Conservation (phyloP, 2,113 vertebrate genomes). For the mouse (Mus musculus) region DNA sequence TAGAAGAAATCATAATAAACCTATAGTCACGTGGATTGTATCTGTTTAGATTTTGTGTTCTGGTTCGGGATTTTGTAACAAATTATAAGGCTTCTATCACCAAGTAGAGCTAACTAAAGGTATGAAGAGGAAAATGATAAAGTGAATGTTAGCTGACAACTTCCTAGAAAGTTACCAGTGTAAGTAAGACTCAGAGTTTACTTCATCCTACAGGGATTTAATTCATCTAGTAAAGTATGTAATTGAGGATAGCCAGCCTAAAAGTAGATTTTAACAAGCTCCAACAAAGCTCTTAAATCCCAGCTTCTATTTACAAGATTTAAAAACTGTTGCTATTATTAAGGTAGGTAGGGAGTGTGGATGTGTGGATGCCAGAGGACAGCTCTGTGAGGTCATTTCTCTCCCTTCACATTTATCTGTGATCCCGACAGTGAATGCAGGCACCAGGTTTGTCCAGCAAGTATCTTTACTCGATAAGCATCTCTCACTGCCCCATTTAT, state of each 20-base stretch:
- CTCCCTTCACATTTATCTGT: not conserved
- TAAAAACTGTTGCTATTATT: not conserved
- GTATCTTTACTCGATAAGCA: not conserved
- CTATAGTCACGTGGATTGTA: slow-evolving; percentile 5
- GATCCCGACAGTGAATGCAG: not conserved
- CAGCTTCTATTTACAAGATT: not conserved
- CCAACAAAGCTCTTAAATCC: slow-evolving; percentile 32
- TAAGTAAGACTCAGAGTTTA: slow-evolving; percentile 45
- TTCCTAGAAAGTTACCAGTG: not conserved
- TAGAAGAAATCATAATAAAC: slow-evolving; percentile 55
- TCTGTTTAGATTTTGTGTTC: slow-evolving; percentile 22
- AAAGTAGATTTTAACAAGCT: slow-evolving; percentile 41
- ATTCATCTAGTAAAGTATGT: slow-evolving; percentile 13
- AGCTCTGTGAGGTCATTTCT: not conserved
- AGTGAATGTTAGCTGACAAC: not conserved
- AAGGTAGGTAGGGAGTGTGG: not conserved
- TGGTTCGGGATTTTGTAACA: slow-evolving; percentile 18
- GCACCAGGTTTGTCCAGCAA: not conserved
- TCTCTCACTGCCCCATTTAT: not conserved
- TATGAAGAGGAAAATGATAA: not conserved
- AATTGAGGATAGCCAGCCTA: slow-evolving; percentile 20
- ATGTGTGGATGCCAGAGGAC: not conserved
- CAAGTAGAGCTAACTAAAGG: slow-evolving; percentile 46
- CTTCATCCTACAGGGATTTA: not conserved
- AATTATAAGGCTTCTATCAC: slow-evolving; percentile 21